A percentile compares a stretch with the other conserved stretches of the same genome.
phyloP scores from a whole-genome alignment of 2,797 vertebrate genomes.

The Xenopus petersii region DNA sequence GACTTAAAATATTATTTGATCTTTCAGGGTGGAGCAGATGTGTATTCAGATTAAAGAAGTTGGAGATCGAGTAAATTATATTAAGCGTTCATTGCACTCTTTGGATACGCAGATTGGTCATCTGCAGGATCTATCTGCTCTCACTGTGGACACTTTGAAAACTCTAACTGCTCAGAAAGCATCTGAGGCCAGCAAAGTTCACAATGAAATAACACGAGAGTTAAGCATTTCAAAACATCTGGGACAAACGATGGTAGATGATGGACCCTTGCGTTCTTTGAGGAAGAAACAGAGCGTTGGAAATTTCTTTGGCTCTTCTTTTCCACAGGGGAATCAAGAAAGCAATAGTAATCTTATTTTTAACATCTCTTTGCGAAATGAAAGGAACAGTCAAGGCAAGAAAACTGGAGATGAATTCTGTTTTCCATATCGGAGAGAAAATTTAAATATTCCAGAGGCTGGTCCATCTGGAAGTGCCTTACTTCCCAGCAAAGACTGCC shows the following conservation, averaged over 20 bases:
- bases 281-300: constrained; percentile 85
- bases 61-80: constrained; percentile 95
- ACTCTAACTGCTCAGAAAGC: constrained; percentile 93
- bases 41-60: constrained; percentile 96
- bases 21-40: constrained; percentile 90
- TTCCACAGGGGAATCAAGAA: constrained; percentile 74
- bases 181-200: constrained; percentile 95
- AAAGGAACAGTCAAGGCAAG: constrained; percentile 61
- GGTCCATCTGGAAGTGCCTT: constrained; percentile 85
- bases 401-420: constrained; percentile 66
- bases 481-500: constrained; percentile 73
- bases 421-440: constrained; percentile 72
- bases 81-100: constrained; percentile 93
- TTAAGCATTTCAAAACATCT: constrained; percentile 95
- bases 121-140: constrained; percentile 94
- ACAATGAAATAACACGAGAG: constrained; percentile 94
- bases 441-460: constrained; percentile 74
- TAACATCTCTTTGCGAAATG: constrained; percentile 67
- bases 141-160: constrained; percentile 96
- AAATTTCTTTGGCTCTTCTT: constrained; percentile 79
- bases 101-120: constrained; percentile 98
- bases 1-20: too few relatives aligned
- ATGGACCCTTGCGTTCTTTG: constrained; percentile 78
- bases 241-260: constrained; percentile 81
- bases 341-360: constrained; percentile 84